Conservation (phyloP, 1,140 invertebrate species). For the Zaprionus taronus region DNA sequence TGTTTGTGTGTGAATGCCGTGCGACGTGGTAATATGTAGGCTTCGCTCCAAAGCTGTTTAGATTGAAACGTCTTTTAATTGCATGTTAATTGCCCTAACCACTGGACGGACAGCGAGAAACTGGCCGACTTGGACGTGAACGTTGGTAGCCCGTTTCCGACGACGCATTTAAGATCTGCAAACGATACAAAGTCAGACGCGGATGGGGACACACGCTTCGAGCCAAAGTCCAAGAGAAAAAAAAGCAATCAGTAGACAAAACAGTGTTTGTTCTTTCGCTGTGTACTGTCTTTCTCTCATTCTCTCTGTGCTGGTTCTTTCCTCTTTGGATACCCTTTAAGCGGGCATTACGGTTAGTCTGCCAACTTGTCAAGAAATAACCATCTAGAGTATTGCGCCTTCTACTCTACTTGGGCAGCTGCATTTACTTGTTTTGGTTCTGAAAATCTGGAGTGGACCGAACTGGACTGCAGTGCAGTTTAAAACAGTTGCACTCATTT, state of each 20-base stretch:
- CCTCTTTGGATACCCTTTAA: neutral
- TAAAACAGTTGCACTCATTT: slow-evolving; percentile 81
- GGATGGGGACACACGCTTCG: neutral
- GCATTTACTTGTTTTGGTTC: slow-evolving; percentile 29
- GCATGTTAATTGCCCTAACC: slow-evolving; percentile 78
- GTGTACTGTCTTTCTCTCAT: slow-evolving; percentile 13
- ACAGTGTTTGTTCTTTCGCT: slow-evolving; percentile 53
- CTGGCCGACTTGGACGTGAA: slow-evolving; percentile 25
- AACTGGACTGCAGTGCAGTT: slow-evolving; percentile 42
- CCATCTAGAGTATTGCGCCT: slow-evolving; percentile 2
- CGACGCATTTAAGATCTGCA: slow-evolving; percentile 45
- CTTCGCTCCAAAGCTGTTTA: slow-evolving; percentile 53
- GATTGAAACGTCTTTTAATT: slow-evolving; percentile 81
- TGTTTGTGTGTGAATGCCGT: slow-evolving; percentile 33
- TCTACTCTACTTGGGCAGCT: neutral
- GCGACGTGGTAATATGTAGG: slow-evolving; percentile 48
- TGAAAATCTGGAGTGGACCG: slow-evolving; percentile 35
- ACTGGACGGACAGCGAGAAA: slow-evolving; percentile 24
- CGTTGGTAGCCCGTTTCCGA: slow-evolving; percentile 17
- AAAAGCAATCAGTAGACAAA: slow-evolving; percentile 48
- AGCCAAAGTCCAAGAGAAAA: slow-evolving; percentile 48
- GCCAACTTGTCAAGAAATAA: neutral
- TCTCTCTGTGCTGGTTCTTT: neutral
- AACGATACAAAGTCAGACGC: slow-evolving; percentile 37
- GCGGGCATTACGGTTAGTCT: neutral